A percentile compares a stretch with the other conserved stretches of the same genome.
Conservation (phyloP, 2,113 vertebrate species). For the Gadus macrocephalus region DNA sequence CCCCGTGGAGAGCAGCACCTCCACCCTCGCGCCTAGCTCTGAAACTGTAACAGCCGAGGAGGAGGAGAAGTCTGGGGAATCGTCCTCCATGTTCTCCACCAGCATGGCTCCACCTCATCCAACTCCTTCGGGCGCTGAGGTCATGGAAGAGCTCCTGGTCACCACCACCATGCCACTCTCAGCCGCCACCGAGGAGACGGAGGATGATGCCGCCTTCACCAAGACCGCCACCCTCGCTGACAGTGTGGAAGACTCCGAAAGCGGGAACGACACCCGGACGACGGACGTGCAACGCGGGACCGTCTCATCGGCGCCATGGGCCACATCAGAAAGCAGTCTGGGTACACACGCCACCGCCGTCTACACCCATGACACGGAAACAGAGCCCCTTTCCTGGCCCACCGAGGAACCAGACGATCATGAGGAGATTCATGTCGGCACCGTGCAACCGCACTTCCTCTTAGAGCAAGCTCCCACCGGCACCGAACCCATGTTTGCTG, state of each 20-base stretch:
- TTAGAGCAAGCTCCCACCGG: constrained; percentile 45
- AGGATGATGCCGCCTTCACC: constrained; percentile 30
- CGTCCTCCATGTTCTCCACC: constrained; percentile 71
- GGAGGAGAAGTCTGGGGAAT: constrained; percentile 24
- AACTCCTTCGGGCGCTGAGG: constrained; percentile 36
- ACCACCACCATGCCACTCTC: constrained; percentile 28
- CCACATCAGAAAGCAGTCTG: constrained; percentile 20
- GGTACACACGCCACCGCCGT: background rate
- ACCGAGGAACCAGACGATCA: constrained; percentile 54
- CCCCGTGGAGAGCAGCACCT: constrained; percentile 28
- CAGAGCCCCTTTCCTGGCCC: constrained; percentile 10
- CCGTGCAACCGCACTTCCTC: constrained; percentile 55
- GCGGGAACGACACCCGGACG: constrained; percentile 14
- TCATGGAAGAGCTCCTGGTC: constrained; percentile 42
- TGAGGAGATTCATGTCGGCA: constrained; percentile 53
- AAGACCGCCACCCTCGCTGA: constrained; percentile 25
- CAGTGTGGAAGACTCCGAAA: constrained; percentile 35
- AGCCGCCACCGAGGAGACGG: constrained; percentile 36
- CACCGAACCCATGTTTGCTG: constrained; percentile 60
- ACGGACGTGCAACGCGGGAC: constrained; percentile 36
- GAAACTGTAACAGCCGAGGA: constrained; percentile 23
- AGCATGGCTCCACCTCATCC: constrained; percentile 66
- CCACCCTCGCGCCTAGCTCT: constrained; percentile 6
- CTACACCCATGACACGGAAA: background rate
- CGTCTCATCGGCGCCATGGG: constrained; percentile 20